Evolutionary conservation across 2,113 vertebrate genomes (phyloP), one percentile per base, ranked within the genome.

Genomic region (Notothenia coriiceps): DNA sequence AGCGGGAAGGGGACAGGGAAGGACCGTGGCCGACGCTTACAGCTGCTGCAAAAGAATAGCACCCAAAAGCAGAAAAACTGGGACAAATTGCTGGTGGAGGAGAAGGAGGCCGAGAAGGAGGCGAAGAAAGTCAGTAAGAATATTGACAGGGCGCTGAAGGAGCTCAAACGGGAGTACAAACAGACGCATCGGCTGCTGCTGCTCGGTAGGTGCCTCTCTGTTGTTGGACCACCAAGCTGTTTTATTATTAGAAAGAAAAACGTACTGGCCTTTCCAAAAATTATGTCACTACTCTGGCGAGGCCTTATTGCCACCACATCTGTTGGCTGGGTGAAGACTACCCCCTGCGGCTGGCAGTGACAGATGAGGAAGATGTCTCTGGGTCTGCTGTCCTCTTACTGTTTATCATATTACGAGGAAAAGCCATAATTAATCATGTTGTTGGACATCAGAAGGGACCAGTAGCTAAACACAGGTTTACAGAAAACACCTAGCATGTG

Each of bases 141-240:
- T 82, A 98, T 98, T 89, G 98, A 98, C 96, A 92, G 95, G 84
- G 94, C 92, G 84, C 96, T 98, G 43, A 97, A 96, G 87, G 96
- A 97, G 91, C 97, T 98, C 72, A 97, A 97, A 87, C 94, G 96
- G 82, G 97, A 99, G 90, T 97, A 97, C 82, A 97, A 97, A 91
- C 97, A 96, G 91, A 98, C 97, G 4, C 98, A 98, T 89, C 95
- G 97, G 83, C 96, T 99, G 89, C 96, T 98, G 78, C 95, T 98
- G 81, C 94, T 99, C 66, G 98, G 98, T 98, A 96, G 87, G 96
- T 20, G n/a, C 51, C 73, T 77, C 54, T 82, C 17, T 82, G 61
- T 46, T 82, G 82, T 73, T 76, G 64, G 64, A 57, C 60, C 10
- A 43, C 52, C 74, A 68, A 59, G n/a, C 25, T 4, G 72, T 66